Percentiles rank a stretch among this genome's conserved stretches.
Evolutionary conservation across 2,113 vertebrate species (phyloP).

Genomic region (Prietella phreatophila): DNA sequence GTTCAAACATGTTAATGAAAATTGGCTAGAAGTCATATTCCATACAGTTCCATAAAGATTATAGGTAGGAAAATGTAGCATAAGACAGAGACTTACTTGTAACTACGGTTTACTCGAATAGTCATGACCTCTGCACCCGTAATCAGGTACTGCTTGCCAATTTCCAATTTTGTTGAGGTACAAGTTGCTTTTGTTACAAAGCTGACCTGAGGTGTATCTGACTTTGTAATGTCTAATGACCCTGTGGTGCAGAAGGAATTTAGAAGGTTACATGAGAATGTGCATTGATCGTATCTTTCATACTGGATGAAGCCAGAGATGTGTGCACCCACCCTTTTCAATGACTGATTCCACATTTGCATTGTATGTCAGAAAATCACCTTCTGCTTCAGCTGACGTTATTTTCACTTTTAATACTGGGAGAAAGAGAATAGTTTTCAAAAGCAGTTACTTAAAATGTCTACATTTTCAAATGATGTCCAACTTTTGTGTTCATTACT

Average conservation of each 20-base stretch:
- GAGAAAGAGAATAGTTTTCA: conserved; percentile 31
- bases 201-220: conserved; percentile 65
- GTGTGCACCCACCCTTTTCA: conserved; percentile 73
- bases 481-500: not conserved
- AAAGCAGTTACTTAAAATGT: not conserved
- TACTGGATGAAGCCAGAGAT: not conserved
- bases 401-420: conserved; percentile 82
- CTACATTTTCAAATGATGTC: not conserved
- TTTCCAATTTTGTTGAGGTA: conserved; percentile 65
- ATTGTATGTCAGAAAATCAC: conserved; percentile 81
- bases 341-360: conserved; percentile 77
- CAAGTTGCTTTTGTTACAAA: conserved; percentile 85
- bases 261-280: not conserved
- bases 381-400: conserved; percentile 71
- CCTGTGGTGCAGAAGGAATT: conserved; percentile 60
- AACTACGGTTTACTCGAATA: conserved; percentile 24
- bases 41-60: not conserved
- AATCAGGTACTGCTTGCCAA: conserved; percentile 79
- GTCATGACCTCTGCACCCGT: conserved; percentile 80
- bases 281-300: not conserved
- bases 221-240: conserved; percentile 61
- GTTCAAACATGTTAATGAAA: not conserved
- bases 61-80: not conserved
- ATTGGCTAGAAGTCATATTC: not conserved
- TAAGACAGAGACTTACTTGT: conserved; percentile 45